Evolutionary conservation across 2,888 invertebrate species (phyloP).

Genomic region (Lithophane semibrunnea): DNA sequence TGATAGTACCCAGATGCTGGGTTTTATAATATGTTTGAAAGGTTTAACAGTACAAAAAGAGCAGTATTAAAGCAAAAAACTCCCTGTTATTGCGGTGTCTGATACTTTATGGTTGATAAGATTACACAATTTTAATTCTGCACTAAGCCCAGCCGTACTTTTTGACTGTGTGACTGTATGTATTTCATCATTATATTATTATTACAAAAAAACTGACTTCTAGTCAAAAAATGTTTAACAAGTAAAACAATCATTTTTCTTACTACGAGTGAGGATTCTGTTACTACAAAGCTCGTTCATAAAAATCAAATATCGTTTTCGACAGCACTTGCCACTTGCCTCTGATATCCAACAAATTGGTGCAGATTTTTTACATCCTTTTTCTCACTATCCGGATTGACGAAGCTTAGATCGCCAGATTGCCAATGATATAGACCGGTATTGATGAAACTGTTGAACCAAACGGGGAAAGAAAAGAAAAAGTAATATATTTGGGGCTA

Average conservation of each 20-base stretch:
- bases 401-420: conserved; percentile 18
- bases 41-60: neutral
- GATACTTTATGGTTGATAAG: neutral
- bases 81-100: neutral
- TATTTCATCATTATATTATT: neutral
- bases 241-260: neutral
- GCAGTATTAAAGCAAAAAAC: neutral
- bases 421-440: conserved; percentile 34
- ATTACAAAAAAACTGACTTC: neutral
- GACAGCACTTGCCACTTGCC: neutral
- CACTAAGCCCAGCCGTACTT: neutral
- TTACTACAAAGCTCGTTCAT: neutral
- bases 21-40: neutral
- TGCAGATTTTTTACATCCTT: conserved; percentile 6
- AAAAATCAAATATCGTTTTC: neutral
- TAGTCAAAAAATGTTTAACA: neutral
- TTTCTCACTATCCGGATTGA: conserved; percentile 20
- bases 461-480: conserved; percentile 4
- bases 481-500: conserved; percentile 29
- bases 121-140: neutral
- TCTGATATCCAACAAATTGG: conserved; percentile 4
- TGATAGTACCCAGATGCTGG: neutral
- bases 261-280: neutral
- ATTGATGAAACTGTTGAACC: conserved; percentile 52
- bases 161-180: neutral